Conservation (phyloP, 2,888 invertebrate species). For the Cheilosia soror region DNA sequence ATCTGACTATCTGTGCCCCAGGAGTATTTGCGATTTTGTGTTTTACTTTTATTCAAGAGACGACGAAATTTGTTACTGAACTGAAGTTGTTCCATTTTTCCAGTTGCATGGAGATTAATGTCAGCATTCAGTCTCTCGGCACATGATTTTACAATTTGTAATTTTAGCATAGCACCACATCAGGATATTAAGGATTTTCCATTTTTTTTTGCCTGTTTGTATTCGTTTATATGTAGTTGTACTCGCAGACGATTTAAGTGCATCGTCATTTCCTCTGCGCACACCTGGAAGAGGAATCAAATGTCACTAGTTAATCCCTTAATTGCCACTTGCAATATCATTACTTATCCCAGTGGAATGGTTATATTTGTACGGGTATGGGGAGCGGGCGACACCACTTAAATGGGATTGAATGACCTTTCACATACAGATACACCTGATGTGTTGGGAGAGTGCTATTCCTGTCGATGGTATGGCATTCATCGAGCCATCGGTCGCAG, state of each 20-base stretch:
- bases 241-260: conserved; percentile 31
- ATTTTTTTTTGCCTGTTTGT: not conserved
- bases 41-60: conserved; percentile 22
- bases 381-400: conserved; percentile 33
- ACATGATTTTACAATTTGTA: conserved; percentile 69
- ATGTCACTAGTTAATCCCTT: conserved; percentile 61
- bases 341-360: conserved; percentile 31
- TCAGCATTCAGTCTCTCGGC: conserved; percentile 61
- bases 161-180: conserved; percentile 28
- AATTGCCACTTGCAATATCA: conserved; percentile 66
- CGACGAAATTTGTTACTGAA: conserved; percentile 20
- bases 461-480: conserved; percentile 41
- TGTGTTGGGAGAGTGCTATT: not conserved
- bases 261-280: conserved; percentile 14
- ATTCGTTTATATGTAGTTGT: not conserved
- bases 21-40: not conserved
- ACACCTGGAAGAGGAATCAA: conserved; percentile 44
- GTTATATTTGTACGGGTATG: not conserved
- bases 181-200: conserved; percentile 34
- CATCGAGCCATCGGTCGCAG: conserved; percentile 57
- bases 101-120: conserved; percentile 67
- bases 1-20: not conserved
- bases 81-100: conserved; percentile 55
- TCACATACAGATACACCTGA: not conserved
- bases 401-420: conserved; percentile 49